A percentile compares a stretch with the other conserved stretches of the same genome.
phyloP scores from a whole-genome alignment of 1,140 invertebrate species.

The Diuraphis noxia region DNA sequence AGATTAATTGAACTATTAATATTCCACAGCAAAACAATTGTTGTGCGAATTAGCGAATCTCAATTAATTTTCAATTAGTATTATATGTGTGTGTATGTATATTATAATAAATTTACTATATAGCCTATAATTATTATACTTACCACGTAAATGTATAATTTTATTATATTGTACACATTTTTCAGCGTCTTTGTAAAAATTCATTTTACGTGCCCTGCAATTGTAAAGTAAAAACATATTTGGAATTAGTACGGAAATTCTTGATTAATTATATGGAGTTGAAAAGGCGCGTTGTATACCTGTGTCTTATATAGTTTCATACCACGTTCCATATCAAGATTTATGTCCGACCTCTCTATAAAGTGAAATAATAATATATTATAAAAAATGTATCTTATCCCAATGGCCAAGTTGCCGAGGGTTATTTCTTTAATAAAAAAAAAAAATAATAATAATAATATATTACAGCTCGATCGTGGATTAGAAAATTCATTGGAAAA shows the following conservation, averaged over 20 bases:
- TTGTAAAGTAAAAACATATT: neutral
- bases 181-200: neutral
- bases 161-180: neutral
- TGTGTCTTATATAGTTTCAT: neutral
- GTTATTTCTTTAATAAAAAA: too few species aligned
- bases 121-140: too few species aligned
- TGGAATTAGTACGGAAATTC: neutral
- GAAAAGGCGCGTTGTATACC: neutral
- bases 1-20: neutral
- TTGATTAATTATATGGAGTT: slow-evolving; percentile 13
- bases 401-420: too few species aligned
- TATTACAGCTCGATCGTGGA: neutral
- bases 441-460: too few species aligned
- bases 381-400: too few species aligned
- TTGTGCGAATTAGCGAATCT: neutral
- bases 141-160: too few species aligned
- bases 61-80: too few species aligned
- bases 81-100: neutral
- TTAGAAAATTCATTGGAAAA: neutral
- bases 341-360: neutral
- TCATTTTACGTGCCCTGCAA: neutral
- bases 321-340: neutral
- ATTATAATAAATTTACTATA: neutral
- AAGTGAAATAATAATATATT: neutral
- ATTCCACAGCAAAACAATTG: neutral